Evolutionary conservation across 1,140 invertebrate genomes (phyloP), one percentile per base, ranked within the genome.

Genomic region (Amphibalanus amphitrite): DNA sequence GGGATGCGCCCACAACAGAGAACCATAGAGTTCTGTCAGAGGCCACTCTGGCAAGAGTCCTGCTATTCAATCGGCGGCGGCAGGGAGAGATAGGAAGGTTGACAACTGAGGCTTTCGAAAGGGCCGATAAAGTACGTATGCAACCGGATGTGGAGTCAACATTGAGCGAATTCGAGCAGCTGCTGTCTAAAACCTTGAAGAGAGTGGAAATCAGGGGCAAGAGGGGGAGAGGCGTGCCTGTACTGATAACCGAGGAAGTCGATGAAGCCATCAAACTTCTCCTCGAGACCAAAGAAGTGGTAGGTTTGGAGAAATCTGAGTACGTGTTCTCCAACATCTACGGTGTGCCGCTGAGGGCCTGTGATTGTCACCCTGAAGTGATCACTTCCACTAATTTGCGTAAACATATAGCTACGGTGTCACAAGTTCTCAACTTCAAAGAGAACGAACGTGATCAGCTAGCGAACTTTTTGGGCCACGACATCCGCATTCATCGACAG

Each of bases 321-420:
- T 30, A 28, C 29, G 26, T 70, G 8, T 70, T 70, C 6, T n/a
- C 69, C 8, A 10, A 8, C 10, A n/a, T 28, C 1, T 28, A 70
- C 8, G 8, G 29, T 10, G 26, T 3, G 38, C 59, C 69, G 28
- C 26, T 70, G 15, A 28, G 59, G 29, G 69, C n/a, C 28, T 28
- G 29, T 6, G 26, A 47, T 20, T 25, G 59, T 28, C 38, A 0
- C 26, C 69, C 69, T 1, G 69, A 8, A 28, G 59, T 29, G 28
- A 70, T 70, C 0, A 38, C 59, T 26, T 70, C 69, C 1, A 29
- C 8, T 17, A 70, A 70, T 10, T 6, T 70, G n/a, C n/a, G 69
- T 0, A 70, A 30, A 70, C 69, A 70, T 8, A 28, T 70, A 0
- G 69, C 69, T 0, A 70, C 69, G 15, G 59, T 70, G 69, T 47